Percentiles rank a stretch among this genome's conserved stretches.
phyloP scores from a whole-genome alignment of 2,797 vertebrate species.

The Chaenodraco wilsoni region DNA sequence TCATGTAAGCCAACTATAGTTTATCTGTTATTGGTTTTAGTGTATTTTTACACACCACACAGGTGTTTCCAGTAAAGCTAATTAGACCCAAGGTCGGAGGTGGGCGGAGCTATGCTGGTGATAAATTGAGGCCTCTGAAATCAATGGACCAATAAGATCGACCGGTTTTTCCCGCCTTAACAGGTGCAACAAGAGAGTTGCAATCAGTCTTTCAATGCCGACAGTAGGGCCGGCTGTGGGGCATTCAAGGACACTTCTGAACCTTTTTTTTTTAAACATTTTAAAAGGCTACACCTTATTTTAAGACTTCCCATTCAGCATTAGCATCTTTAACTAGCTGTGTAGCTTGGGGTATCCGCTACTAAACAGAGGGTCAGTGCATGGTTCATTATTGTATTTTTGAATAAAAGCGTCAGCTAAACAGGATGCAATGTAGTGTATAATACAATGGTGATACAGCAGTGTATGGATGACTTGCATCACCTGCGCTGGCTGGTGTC shows the following conservation, averaged over 20 bases:
- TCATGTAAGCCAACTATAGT: neutral
- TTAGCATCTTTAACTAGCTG: too few species aligned
- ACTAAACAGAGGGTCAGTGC: too few species aligned
- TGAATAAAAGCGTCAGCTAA: too few species aligned
- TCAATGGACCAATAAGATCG: neutral
- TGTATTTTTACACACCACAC: neutral
- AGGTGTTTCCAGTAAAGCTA: constrained; percentile 9
- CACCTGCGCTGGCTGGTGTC: too few species aligned
- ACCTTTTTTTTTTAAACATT: neutral
- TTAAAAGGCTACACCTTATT: too few species aligned
- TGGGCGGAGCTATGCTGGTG: neutral
- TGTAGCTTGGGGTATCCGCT: too few species aligned
- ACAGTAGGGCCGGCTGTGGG: neutral
- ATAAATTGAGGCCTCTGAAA: neutral
- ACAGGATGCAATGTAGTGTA: too few species aligned
- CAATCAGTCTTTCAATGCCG: neutral
- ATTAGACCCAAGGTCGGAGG: neutral
- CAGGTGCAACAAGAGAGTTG: neutral
- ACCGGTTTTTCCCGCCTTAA: neutral
- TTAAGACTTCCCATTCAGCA: too few species aligned
- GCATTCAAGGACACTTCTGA: neutral
- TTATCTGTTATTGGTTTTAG: neutral
- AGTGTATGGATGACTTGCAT: too few species aligned
- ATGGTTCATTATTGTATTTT: too few species aligned
- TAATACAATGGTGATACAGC: too few species aligned